Percentiles rank a stretch among this genome's conserved stretches.
Evolutionary conservation across 2,797 vertebrate species (phyloP).

Genomic region (Gallinago solitaria): DNA sequence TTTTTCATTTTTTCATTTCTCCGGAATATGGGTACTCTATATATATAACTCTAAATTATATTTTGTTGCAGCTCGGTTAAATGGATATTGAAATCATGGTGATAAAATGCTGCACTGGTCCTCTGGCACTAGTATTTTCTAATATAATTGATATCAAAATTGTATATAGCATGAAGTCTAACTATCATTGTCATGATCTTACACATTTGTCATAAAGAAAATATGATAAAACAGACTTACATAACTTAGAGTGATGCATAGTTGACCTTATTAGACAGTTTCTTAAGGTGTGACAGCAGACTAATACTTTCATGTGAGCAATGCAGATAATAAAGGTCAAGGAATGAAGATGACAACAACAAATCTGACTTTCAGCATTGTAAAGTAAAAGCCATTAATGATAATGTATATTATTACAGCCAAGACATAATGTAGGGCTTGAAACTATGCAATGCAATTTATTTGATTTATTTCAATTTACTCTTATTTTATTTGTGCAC

Average conservation of each 20-base stretch:
- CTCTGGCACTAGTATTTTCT: background rate
- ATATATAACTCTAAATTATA: background rate
- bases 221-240: background rate
- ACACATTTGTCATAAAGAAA: slow-evolving; percentile 17
- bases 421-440: slow-evolving; percentile 3
- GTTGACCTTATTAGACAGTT: slow-evolving; percentile 43
- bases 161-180: background rate
- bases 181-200: slow-evolving; percentile 10
- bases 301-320: slow-evolving; percentile 36
- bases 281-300: slow-evolving; percentile 38
- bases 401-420: slow-evolving; percentile 30
- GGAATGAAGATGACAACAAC: slow-evolving; percentile 31
- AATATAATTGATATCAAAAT: slow-evolving; percentile 1
- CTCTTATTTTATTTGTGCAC: slow-evolving; percentile 29
- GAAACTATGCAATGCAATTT: background rate
- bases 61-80: background rate
- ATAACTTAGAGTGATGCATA: background rate
- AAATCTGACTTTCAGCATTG: slow-evolving; percentile 13
- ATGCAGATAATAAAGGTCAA: slow-evolving; percentile 29
- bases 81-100: background rate
- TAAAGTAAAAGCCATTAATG: slow-evolving; percentile 43
- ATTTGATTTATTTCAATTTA: slow-evolving; percentile 50
- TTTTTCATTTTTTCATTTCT: background rate
- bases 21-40: background rate
- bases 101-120: background rate